Evolutionary conservation across 2,888 invertebrate genomes (phyloP), one percentile per base, ranked within the genome.

Genomic region (Rhimphoctona megacephalus): DNA sequence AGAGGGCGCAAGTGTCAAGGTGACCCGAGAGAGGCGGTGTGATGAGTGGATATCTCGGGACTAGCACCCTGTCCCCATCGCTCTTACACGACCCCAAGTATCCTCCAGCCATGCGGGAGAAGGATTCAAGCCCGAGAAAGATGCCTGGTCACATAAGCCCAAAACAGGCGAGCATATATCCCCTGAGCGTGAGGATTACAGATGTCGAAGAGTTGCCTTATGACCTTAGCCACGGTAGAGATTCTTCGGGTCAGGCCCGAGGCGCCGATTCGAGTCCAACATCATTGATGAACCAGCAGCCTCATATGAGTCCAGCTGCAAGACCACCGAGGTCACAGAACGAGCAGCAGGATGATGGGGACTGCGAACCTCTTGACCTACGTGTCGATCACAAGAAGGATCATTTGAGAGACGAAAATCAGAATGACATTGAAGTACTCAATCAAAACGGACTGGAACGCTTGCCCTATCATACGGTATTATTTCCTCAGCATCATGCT

Each of bases 71-170:
- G 95, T 91, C 94, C 94, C 92, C 94, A 93, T 88, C 93, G 89
- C 91, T 91, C 90, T 90, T 92, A 89, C 93, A 92, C 92, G 92
- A 93, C 90, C 93, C 92, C 85, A 92, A 93, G 88, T 94, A 93
- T 89, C 93, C 93, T 87, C 93, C 96, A 96, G 97, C 96, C 94
- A 97, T 97, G 97, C 96, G 98, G 96, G 98, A 98, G 96, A 98
- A 98, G 95, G 98, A 98, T 96, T 97, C 98, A 94, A 97, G 97
- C 94, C 98, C 98, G 94, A 96, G 98, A 95, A 98, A 98, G 96
- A 97, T 98, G 97, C 95, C 97, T 89, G 96, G 96, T 80, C 96
- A 96, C 93, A 95, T 95, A 90, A 97, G 97, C 92, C 97, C 97
- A 83, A 97, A 97, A 94, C 97, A 97, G 94, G 97, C 96, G 88